phyloP scores from a whole-genome alignment of 53 echinoderm and acorn worm genomes.

The Apostichopus leukothele region DNA sequence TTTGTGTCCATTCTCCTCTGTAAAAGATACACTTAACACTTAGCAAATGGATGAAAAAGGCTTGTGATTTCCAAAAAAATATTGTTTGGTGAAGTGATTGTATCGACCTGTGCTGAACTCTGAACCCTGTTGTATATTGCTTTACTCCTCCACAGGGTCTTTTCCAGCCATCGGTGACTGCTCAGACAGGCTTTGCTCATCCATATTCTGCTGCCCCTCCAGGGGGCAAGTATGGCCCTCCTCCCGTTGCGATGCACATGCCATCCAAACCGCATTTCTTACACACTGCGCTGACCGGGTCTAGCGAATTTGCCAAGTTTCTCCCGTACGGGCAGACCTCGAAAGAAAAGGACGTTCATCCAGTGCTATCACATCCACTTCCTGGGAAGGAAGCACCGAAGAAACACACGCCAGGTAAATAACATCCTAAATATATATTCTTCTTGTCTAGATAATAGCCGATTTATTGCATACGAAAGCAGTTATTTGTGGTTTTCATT shows the following conservation, averaged over 20 bases:
- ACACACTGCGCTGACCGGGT: constrained; percentile 37
- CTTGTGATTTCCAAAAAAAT: too few relatives aligned
- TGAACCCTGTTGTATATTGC: neutral
- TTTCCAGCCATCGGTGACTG: neutral
- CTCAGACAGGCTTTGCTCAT: neutral
- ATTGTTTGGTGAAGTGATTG: too few relatives aligned
- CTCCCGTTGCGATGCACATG: neutral
- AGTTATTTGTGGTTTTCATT: neutral
- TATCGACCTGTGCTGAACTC: too few relatives aligned
- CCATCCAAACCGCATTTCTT: constrained; percentile 35
- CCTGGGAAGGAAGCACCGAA: constrained; percentile 2
- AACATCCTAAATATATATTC: neutral
- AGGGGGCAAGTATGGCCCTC: constrained; percentile 7
- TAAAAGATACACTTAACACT: too few relatives aligned
- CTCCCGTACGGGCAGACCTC: neutral
- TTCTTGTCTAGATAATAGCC: neutral
- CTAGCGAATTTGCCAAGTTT: neutral
- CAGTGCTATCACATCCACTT: neutral
- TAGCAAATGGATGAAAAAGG: too few relatives aligned
- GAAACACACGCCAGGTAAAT: constrained; percentile 14
- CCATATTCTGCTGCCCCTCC: constrained; percentile 2
- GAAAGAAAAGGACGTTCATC: neutral
- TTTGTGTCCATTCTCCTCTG: too few relatives aligned
- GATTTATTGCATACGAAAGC: neutral
- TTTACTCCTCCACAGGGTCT: neutral